Conservation (phyloP, 2,113 vertebrate genomes). For the Oenanthe oenanthe region DNA sequence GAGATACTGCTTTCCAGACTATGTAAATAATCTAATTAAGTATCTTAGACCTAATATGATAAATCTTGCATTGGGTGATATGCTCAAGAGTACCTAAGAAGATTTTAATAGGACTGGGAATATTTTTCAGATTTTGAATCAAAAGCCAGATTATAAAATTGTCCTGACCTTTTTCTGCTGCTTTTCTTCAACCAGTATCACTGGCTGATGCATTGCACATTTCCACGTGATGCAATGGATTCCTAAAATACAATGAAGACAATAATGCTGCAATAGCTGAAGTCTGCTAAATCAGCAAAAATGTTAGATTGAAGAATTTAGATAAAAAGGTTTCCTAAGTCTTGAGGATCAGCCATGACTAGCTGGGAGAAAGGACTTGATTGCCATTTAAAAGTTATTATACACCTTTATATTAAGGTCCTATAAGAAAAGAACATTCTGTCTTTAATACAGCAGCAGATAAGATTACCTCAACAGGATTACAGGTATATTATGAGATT, state of each 20-base stretch:
- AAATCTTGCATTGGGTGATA: background rate
- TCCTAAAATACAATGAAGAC: background rate
- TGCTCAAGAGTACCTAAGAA: background rate
- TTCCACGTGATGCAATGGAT: background rate
- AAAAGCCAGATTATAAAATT: background rate
- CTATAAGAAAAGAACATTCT: background rate
- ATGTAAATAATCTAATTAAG: background rate
- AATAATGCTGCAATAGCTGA: background rate
- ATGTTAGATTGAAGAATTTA: background rate
- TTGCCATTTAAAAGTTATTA: background rate
- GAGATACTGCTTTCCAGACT: background rate
- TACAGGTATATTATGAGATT: slow-evolving; percentile 24
- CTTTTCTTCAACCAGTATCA: background rate
- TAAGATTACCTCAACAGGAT: slow-evolving; percentile 23
- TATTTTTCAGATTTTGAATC: background rate
- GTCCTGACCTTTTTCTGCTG: background rate
- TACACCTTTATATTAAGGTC: background rate
- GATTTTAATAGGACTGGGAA: background rate
- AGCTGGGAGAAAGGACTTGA: background rate
- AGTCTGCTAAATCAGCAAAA: background rate
- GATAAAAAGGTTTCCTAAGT: background rate
- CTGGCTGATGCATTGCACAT: background rate
- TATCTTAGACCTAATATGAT: background rate
- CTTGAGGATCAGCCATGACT: background rate
- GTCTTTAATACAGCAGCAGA: slow-evolving; percentile 8